These are phyloP conservation scores for Incurvaria masculella DNA, from an alignment of 2,888 invertebrate genomes.

Conservation along the genomic window DNA sequence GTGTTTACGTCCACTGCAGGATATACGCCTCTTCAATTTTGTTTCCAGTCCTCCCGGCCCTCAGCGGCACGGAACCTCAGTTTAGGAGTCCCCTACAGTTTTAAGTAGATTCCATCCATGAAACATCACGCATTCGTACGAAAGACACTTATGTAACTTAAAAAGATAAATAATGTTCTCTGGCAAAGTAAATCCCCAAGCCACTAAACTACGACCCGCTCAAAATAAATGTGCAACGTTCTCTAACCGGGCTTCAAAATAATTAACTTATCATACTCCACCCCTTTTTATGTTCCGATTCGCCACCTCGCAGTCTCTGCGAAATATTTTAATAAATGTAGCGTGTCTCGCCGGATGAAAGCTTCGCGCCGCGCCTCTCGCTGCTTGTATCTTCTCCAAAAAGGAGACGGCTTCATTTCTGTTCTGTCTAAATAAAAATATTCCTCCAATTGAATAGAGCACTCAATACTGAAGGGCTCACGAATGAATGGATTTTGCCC, in stretches of 20 bases:
- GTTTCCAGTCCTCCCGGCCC: too few species aligned
- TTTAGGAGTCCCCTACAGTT: too few species aligned
- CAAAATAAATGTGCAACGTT: conserved; percentile 4
- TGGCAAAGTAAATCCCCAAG: neutral
- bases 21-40: too few species aligned
- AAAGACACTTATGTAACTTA: too few species aligned
- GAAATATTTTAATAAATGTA: conserved; percentile 55
- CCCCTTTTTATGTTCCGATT: conserved; percentile 5
- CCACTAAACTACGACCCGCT: conserved; percentile 26
- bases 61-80: too few species aligned
- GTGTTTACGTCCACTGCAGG: too few species aligned
- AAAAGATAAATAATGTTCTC: too few species aligned
- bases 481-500: neutral
- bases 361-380: conserved; percentile 33
- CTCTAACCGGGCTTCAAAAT: conserved; percentile 3
- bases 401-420: conserved; percentile 22
- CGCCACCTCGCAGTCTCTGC: conserved; percentile 17
- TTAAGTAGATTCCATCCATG: too few species aligned
- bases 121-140: too few species aligned
- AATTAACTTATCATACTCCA: conserved; percentile 6
- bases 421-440: conserved; percentile 27
- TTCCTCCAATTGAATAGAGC: conserved; percentile 10
- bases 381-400: conserved; percentile 36
- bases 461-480: neutral
- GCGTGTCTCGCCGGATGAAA: conserved; percentile 38